Conservation (phyloP, 2,888 invertebrate species). For the Zonitis immaculata region DNA sequence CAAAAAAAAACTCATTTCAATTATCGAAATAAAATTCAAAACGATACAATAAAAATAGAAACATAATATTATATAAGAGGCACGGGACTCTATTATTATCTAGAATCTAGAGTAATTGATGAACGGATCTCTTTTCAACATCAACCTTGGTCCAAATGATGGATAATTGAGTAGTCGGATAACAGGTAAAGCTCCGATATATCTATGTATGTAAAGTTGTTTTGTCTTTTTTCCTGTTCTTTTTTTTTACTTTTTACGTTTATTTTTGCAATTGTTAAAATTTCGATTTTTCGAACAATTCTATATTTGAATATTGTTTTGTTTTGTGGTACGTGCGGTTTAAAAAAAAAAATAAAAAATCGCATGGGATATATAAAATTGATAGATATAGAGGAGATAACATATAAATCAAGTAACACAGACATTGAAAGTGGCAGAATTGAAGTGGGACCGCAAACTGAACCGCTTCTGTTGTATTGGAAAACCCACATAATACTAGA, state of each 20-base stretch:
- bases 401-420: conserved; percentile 39
- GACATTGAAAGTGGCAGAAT: conserved; percentile 28
- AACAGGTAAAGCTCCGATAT: not conserved
- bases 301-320: conserved; percentile 14
- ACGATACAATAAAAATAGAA: not conserved
- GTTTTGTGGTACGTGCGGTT: conserved; percentile 8
- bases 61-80: not conserved
- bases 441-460: conserved; percentile 24
- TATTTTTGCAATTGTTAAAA: not conserved
- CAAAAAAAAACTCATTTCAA: conserved; percentile 1
- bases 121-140: not conserved
- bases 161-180: not conserved
- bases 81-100: not conserved
- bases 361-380: conserved; percentile 33
- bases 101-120: not conserved
- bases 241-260: no score
- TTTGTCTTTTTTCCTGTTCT: no score
- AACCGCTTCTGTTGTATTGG: conserved; percentile 33
- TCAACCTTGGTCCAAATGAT: not conserved
- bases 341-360: conserved; percentile 7
- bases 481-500: conserved; percentile 34
- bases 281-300: not conserved
- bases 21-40: not conserved
- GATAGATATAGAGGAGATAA: conserved; percentile 37
- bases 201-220: no score